Conservation (phyloP, 2,797 vertebrate species). For the Apodemus agrarius region DNA sequence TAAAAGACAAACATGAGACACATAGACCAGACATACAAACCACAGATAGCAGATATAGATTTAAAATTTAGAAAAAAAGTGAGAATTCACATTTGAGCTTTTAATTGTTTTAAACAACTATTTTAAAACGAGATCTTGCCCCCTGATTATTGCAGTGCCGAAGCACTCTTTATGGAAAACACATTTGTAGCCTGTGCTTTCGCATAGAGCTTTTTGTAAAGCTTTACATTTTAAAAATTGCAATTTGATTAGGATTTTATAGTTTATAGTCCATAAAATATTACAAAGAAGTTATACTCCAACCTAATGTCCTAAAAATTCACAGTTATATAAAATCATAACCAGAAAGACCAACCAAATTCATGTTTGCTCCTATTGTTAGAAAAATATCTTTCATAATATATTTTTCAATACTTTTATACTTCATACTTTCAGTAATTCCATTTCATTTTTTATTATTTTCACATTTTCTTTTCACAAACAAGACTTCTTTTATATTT, state of each 20-base stretch:
- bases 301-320: no score
- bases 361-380: not conserved
- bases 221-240: not conserved
- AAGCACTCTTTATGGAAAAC: not conserved
- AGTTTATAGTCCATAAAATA: not conserved
- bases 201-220: not conserved
- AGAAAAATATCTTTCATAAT: not conserved
- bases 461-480: not conserved
- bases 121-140: not conserved
- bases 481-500: not conserved
- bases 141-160: not conserved
- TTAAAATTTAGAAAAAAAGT: not conserved
- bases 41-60: not conserved
- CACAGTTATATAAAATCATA: not conserved
- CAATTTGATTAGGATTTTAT: no score
- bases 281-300: not conserved
- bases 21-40: not conserved
- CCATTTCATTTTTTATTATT: not conserved
- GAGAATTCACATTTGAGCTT: not conserved
- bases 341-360: conserved; percentile 1
- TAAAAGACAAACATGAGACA: not conserved
- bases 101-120: not conserved
- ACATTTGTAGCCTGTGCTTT: not conserved
- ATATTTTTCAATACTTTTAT: not conserved
- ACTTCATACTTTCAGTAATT: not conserved